A percentile compares a stretch with the other conserved stretches of the same genome.
phyloP scores from a whole-genome alignment of 2,113 vertebrate genomes.

The Merops nubicus region DNA sequence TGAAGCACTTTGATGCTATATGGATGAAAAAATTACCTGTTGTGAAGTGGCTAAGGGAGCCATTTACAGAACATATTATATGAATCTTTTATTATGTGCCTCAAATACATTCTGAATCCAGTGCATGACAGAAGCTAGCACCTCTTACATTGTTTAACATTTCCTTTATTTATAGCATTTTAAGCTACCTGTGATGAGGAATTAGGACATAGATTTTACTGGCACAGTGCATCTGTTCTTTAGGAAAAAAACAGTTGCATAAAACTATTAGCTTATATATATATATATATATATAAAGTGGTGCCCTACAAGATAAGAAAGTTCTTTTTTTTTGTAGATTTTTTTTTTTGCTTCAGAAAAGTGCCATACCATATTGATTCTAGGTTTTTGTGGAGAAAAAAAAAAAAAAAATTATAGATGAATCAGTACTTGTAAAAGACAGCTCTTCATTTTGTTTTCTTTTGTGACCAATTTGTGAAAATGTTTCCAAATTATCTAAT shows the following conservation, averaged over 20 bases:
- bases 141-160: neutral
- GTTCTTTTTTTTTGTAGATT: neutral
- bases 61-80: neutral
- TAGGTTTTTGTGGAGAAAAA: too few species aligned
- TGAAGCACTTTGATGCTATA: neutral
- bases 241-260: neutral
- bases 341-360: too few species aligned
- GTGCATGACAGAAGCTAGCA: neutral
- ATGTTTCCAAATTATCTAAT: neutral
- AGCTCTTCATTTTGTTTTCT: neutral
- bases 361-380: neutral
- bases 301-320: neutral
- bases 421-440: neutral
- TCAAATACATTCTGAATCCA: neutral
- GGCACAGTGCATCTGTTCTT: neutral
- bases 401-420: neutral
- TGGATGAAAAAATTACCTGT: neutral
- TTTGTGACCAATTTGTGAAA: neutral
- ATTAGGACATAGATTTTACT: neutral
- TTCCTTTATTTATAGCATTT: neutral
- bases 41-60: neutral
- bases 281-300: too few species aligned
- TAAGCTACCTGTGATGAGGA: neutral
- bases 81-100: neutral
- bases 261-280: neutral